Evolutionary conservation across 2,888 invertebrate species (phyloP), one percentile per base, ranked within the genome.

Genomic region (Rhagophthalmus giganteus): DNA sequence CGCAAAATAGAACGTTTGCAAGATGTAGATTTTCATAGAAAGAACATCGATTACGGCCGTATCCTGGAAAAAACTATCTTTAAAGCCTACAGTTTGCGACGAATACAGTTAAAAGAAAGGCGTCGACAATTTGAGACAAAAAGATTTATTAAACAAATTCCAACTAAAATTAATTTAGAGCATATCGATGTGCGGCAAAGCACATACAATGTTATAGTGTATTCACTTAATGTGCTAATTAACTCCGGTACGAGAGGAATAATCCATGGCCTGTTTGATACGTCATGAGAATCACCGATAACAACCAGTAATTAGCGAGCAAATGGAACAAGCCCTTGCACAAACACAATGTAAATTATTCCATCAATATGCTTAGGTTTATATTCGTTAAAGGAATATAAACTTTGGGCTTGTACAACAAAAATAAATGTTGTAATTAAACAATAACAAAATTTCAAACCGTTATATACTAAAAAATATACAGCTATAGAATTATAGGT

Each of bases 201-300:
- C 26, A 46, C 46, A 40, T 41, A 52, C 46, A 47, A 47, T 41
- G 52, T 47, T 46, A 52, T 52, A 52, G 52, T 47, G 47, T 52
- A 52, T 52, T 52, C 52, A 52, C 52, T 52, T 52, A 52, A 52
- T 52, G 52, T 52, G 52, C 40, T 52, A 52, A 52, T 52, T 52
- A 52, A 52, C 46, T 52, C 27, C 15, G 40, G 52, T 46, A 52
- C 41, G 52, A 47, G 52, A 46, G 41, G 45, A 52, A 47, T 52
- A 52, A 52, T 52, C 52, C 52, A 52, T 41, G 35, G 32, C 39
- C 27, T 30, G 52, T 52, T 37, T 52, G 52, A 52, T 52, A 52
- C 46, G 52, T 52, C 52, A 52, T 52, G 52, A 52, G 47, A 20
- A 52, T 40, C 46, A 37, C 52, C 52, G 52, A 52, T 52, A 52